Percentiles rank a stretch among this genome's conserved stretches.
Conservation (phyloP, 2,113 vertebrate genomes). For the Scortum barcoo region DNA sequence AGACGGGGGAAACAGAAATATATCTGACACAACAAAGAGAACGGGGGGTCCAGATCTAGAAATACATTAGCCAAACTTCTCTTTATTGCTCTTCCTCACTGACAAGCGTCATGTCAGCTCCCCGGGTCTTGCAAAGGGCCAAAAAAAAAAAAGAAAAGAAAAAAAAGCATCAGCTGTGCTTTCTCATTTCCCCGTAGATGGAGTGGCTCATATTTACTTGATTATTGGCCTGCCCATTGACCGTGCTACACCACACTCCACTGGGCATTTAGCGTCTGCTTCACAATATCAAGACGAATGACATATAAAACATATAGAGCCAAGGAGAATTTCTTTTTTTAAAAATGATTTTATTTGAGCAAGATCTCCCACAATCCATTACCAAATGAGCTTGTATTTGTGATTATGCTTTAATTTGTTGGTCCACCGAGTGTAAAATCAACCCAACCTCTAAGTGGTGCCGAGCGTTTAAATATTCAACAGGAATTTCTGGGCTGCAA, state of each 20-base stretch:
- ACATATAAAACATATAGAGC: conserved; percentile 34
- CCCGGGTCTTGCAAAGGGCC: conserved; percentile 22
- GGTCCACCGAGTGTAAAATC: conserved; percentile 76
- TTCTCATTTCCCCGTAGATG: conserved; percentile 23
- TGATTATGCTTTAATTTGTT: conserved; percentile 67
- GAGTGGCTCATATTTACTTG: conserved; percentile 44
- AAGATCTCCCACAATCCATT: conserved; percentile 32
- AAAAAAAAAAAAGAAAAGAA: no score
- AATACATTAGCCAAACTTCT: conserved; percentile 85
- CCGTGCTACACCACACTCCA: conserved; percentile 58
- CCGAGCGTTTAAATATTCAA: conserved; percentile 69
- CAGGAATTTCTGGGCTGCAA: conserved; percentile 57
- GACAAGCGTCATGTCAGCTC: conserved; percentile 69
- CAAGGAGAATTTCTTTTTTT: neutral
- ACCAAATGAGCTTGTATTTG: conserved; percentile 49
- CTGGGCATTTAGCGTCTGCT: conserved; percentile 40
- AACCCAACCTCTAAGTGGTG: conserved; percentile 66
- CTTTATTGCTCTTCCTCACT: conserved; percentile 92
- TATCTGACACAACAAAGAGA: conserved; percentile 82
- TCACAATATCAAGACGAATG: conserved; percentile 47
- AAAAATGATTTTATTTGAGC: neutral
- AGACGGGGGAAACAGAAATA: conserved; percentile 73
- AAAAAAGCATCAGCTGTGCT: conserved; percentile 33
- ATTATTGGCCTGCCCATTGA: conserved; percentile 36
- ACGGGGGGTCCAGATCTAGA: conserved; percentile 71